Evolutionary conservation across 2,888 invertebrate species (phyloP).

Genomic region (Agonum fuliginosum): DNA sequence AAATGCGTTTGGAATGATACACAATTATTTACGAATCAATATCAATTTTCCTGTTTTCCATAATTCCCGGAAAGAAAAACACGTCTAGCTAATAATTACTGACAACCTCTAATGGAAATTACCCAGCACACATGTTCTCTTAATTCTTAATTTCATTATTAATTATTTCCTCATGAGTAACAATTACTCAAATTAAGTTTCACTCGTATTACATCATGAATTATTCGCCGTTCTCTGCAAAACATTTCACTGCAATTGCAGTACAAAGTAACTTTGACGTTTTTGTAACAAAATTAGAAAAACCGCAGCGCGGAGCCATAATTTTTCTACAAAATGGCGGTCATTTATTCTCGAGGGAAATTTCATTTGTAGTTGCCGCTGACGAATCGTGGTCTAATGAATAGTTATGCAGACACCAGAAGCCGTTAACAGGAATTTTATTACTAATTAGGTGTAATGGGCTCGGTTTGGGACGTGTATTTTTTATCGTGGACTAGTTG

Average conservation of each 20-base stretch:
- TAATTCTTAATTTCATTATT: constrained; percentile 43
- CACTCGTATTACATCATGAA: constrained; percentile 32
- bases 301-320: constrained; percentile 11
- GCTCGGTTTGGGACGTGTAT: constrained; percentile 22
- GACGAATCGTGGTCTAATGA: constrained; percentile 45
- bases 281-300: constrained; percentile 38
- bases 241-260: constrained; percentile 15
- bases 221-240: not conserved
- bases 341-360: constrained; percentile 31
- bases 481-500: constrained; percentile 48
- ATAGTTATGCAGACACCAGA: constrained; percentile 32
- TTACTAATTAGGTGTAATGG: constrained; percentile 51
- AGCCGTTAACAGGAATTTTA: constrained; percentile 52
- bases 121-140: not conserved
- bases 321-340: constrained; percentile 35
- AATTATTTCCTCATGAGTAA: constrained; percentile 31
- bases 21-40: not conserved
- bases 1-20: too few species aligned
- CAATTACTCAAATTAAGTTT: constrained; percentile 42
- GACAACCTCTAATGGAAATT: not conserved
- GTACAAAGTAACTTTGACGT: constrained; percentile 10
- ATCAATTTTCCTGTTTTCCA: not conserved
- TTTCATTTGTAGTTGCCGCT: constrained; percentile 31
- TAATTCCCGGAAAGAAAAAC: not conserved
- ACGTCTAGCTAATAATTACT: not conserved